Conservation (phyloP, 2,797 vertebrate species). For the Propithecus perrieri region DNA sequence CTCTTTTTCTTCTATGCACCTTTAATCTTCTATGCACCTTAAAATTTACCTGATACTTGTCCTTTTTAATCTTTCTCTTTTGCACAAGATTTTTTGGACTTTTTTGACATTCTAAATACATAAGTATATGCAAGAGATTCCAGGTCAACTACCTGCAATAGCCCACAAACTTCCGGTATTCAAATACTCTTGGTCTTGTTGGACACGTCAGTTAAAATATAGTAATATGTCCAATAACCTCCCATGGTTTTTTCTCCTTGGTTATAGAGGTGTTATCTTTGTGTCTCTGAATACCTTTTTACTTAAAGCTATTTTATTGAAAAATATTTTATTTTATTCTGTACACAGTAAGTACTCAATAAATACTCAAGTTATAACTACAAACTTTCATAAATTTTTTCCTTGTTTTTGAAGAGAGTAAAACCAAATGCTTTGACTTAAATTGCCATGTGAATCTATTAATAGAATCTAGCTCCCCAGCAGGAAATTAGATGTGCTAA, state of each 20-base stretch:
- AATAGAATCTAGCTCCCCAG: not conserved
- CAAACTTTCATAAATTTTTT: not conserved
- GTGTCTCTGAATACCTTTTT: constrained; percentile 1
- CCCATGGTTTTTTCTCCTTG: not conserved
- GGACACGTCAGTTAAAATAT: not conserved
- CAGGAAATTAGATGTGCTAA: constrained; percentile 35
- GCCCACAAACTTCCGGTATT: not conserved
- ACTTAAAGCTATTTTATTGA: not conserved
- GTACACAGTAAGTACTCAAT: not conserved
- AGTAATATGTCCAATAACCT: not conserved
- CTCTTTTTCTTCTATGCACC: not conserved
- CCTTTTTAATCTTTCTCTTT: not conserved
- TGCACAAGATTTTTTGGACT: not conserved
- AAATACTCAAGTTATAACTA: not conserved
- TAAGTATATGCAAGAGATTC: not conserved
- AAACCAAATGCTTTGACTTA: not conserved
- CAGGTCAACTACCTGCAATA: not conserved
- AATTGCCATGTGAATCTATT: not conserved
- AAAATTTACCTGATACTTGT: not conserved
- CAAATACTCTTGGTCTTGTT: not conserved
- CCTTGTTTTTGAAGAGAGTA: constrained; percentile 4
- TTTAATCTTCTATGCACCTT: not conserved
- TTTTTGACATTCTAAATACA: not conserved
- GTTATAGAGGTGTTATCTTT: not conserved
- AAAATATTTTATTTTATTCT: not conserved